Evolutionary conservation across 2,797 vertebrate genomes (phyloP).

Genomic region (Euthynnus affinis): DNA sequence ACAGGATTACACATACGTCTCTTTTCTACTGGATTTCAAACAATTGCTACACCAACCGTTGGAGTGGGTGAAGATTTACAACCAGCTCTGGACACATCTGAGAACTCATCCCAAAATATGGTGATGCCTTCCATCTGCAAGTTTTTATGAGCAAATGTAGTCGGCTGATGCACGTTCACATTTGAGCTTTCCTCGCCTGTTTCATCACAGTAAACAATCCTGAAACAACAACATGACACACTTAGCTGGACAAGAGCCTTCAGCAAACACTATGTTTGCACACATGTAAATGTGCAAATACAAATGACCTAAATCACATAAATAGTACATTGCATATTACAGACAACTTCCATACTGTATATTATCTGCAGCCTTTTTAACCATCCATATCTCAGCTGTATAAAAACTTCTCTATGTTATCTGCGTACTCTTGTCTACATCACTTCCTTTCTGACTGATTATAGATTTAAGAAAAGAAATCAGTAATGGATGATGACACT

Average conservation of each 20-base stretch:
- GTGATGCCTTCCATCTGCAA: constrained; percentile 93
- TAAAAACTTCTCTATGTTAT: too few relatives aligned
- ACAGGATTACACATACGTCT: not conserved
- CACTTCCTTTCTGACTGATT: not conserved
- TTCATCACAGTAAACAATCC: constrained; percentile 96
- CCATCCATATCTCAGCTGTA: not conserved
- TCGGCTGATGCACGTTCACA: constrained; percentile 95
- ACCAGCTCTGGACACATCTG: constrained; percentile 90
- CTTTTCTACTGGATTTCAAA: not conserved
- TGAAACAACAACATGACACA: constrained; percentile 64
- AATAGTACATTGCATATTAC: not conserved
- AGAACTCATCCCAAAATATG: constrained; percentile 97
- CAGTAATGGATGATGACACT: not conserved
- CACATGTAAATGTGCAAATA: not conserved
- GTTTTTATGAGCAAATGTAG: constrained; percentile 95
- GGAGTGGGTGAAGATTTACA: constrained; percentile 92
- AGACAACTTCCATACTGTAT: not conserved
- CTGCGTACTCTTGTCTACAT: not conserved
- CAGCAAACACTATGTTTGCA: not conserved
- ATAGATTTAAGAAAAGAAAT: not conserved
- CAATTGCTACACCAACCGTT: constrained; percentile 82
- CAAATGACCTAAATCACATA: not conserved
- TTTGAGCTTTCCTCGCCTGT: constrained; percentile 92
- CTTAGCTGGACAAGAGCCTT: not conserved
- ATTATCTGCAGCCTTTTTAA: not conserved